phyloP scores from a whole-genome alignment of 2,888 invertebrate genomes.

The Drosophila greeni region DNA sequence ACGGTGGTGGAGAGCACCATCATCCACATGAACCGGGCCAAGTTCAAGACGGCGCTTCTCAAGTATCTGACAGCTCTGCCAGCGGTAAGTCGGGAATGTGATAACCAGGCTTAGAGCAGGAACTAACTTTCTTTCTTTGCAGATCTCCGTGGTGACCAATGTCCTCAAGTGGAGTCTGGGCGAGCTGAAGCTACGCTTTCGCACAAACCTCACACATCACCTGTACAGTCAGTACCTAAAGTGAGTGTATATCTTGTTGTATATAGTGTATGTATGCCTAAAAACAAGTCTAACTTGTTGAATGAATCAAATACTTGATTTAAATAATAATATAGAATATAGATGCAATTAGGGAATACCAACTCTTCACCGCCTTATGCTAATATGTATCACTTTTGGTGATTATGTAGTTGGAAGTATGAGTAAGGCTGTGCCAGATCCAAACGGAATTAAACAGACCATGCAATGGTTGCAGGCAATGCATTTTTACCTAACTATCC shows the following conservation, averaged over 20 bases:
- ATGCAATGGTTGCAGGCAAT: background rate
- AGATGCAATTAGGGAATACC: background rate
- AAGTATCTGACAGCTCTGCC: conserved; percentile 93
- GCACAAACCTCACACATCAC: conserved; percentile 92
- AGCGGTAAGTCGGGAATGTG: conserved; percentile 81
- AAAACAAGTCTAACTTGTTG: conserved; percentile 5
- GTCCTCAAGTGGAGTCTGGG: conserved; percentile 96
- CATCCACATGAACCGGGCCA: conserved; percentile 89
- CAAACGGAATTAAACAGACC: background rate
- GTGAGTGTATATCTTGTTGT: conserved; percentile 81
- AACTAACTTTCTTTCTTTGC: background rate
- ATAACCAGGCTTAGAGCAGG: fast-evolving
- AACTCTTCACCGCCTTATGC: background rate
- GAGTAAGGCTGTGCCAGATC: background rate
- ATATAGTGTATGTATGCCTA: background rate
- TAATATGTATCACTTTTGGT: background rate
- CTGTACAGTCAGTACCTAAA: conserved; percentile 95
- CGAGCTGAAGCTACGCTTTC: conserved; percentile 92
- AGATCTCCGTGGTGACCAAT: conserved; percentile 96
- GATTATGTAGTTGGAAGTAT: background rate
- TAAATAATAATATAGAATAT: background rate
- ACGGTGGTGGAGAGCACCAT: conserved; percentile 97
- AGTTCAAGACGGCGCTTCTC: conserved; percentile 87
- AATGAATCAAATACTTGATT: background rate
- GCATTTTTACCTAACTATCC: background rate